phyloP scores from a whole-genome alignment of 2,113 vertebrate genomes.

The Tupaia tana region DNA sequence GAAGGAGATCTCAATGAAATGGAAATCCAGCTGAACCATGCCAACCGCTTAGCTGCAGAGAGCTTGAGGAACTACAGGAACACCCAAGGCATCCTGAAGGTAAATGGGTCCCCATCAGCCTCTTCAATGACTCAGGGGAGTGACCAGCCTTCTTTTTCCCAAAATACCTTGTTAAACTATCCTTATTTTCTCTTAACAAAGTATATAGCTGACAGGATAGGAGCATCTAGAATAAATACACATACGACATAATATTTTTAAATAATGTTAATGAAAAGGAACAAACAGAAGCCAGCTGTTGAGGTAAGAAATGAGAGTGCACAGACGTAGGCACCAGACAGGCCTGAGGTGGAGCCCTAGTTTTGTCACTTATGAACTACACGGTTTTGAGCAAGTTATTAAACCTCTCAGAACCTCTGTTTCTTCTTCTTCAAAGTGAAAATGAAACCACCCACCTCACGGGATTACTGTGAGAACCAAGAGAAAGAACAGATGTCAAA shows the following conservation, averaged over 20 bases:
- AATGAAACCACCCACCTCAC: background rate
- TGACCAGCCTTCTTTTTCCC: background rate
- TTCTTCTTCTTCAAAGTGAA: slow-evolving; percentile 1
- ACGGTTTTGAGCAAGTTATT: slow-evolving; percentile 3
- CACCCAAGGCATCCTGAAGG: slow-evolving; percentile 86
- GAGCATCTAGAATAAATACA: background rate
- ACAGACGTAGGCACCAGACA: background rate
- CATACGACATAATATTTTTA: background rate
- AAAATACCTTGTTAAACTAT: background rate
- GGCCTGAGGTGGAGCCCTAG: background rate
- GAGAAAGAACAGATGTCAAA: background rate
- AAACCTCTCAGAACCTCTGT: slow-evolving; percentile 10
- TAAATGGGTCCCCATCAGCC: slow-evolving; percentile 8
- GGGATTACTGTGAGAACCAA: background rate
- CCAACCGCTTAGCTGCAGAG: slow-evolving; percentile 89
- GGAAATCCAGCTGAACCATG: slow-evolving; percentile 90
- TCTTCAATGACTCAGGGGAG: background rate
- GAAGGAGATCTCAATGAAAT: slow-evolving; percentile 86
- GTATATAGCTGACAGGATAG: background rate
- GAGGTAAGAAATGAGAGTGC: background rate
- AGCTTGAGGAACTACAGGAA: slow-evolving; percentile 87
- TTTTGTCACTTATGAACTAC: background rate
- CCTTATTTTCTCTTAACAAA: background rate
- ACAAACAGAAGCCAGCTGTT: slow-evolving; percentile 17
- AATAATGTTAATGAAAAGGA: background rate